Evolutionary conservation across 2,113 vertebrate species (phyloP), one percentile per base, ranked within the genome.

Genomic region (Entomyzon cyanotis): DNA sequence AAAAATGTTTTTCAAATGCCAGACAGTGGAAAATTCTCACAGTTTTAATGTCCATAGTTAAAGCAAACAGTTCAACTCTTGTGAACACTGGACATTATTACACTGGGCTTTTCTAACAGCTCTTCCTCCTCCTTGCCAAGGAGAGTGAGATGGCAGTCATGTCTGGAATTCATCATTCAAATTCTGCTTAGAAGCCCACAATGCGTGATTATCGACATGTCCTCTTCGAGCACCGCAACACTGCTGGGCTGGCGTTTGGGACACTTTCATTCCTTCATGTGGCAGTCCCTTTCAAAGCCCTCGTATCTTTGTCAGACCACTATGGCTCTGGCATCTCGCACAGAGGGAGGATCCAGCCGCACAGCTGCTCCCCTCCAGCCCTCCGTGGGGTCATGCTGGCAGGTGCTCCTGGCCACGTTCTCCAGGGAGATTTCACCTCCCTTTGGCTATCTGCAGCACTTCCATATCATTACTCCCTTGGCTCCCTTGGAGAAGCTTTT

Each of bases 401-500:
- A 0, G 9, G 8, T 0, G 0, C 31, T 16, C 35, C 11, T 1
- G 37, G 46, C 24, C 3, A 0, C 2, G 0, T 8, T 21, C 23
- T 11, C 30, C 5, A 1, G 8, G 5, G 14, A 11, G 8, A 3
- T 30, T 74, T 9, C 0, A 0, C 39, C 46, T 33, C 44, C 1
- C 14, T 59, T 28, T 8, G 10, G 15, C 65, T 15, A 11, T 30
- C 27, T 3, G 50, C 2, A 1, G 10, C 7, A 12, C 14, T 27
- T 15, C 31, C 18, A 17, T 9, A 7, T 16, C 21, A 1, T 21
- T 12, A 21, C 5, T 18, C 25, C 10, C 8, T 4, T 2, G 18
- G 5, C 3, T 64, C 4, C 16, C 30, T 14, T 23, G 30, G 20
- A 31, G 24, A 24, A 28, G 6, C 4, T 27, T 33, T 8, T 5